These are phyloP conservation scores for Harpagoxenus sublaevis DNA, from an alignment of 2,888 invertebrate species.

Conservation along the genomic window DNA sequence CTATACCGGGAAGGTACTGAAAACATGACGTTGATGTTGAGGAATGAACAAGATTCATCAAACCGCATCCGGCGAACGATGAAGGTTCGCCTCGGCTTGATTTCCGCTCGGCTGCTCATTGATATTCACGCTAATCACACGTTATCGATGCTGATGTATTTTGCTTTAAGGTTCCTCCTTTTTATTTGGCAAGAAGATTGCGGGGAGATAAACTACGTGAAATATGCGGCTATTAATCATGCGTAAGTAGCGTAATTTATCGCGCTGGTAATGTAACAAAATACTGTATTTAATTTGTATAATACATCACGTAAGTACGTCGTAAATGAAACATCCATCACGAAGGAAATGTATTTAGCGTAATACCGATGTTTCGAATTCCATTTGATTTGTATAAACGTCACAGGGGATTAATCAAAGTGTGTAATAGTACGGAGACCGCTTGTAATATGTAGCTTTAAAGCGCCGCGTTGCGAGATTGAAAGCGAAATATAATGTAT, in stretches of 20 bases:
- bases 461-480: slow-evolving; percentile 36
- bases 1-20: slow-evolving; percentile 12
- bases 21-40: slow-evolving; percentile 56
- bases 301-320: slow-evolving; percentile 55
- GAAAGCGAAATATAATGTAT: slow-evolving; percentile 50
- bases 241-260: slow-evolving; percentile 43
- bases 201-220: slow-evolving; percentile 49
- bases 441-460: slow-evolving; percentile 50
- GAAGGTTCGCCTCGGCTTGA: slow-evolving; percentile 65
- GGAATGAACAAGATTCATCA: slow-evolving; percentile 74
- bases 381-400: slow-evolving; percentile 57
- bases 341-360: slow-evolving; percentile 53
- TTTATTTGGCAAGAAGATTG: slow-evolving; percentile 42
- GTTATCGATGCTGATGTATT: slow-evolving; percentile 72
- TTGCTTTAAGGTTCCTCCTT: slow-evolving; percentile 65
- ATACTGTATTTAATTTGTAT: slow-evolving; percentile 56
- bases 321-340: slow-evolving; percentile 56
- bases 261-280: slow-evolving; percentile 39
- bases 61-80: slow-evolving; percentile 66
- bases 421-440: slow-evolving; percentile 45
- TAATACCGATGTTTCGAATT: slow-evolving; percentile 55
- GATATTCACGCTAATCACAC: slow-evolving; percentile 59
- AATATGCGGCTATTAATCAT: slow-evolving; percentile 60
- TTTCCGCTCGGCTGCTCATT: slow-evolving; percentile 63
- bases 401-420: slow-evolving; percentile 56